A percentile compares a stretch with the other conserved stretches of the same genome.
Evolutionary conservation across 2,113 vertebrate genomes (phyloP).

Genomic region (Mustelus asterias): DNA sequence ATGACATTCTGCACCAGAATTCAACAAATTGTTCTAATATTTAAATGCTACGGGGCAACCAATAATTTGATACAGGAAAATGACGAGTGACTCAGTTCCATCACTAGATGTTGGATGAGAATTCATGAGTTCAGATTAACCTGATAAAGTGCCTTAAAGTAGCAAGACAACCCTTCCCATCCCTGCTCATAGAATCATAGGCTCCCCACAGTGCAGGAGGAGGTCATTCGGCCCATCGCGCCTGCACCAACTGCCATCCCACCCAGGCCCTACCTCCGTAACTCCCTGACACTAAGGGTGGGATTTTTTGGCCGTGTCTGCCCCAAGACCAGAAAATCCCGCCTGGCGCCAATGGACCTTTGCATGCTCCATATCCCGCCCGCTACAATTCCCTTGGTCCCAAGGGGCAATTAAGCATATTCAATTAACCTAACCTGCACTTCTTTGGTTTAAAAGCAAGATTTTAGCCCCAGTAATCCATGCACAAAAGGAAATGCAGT

Average conservation of each 20-base stretch:
- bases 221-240: too few species aligned
- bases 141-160: neutral
- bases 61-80: neutral
- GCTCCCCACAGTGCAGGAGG: too few species aligned
- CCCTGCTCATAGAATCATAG: neutral
- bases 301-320: too few species aligned
- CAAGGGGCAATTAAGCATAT: too few species aligned
- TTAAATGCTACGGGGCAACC: constrained; percentile 43
- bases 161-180: neutral
- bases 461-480: neutral
- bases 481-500: neutral
- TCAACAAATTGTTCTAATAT: constrained; percentile 43
- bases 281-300: too few species aligned
- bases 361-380: too few species aligned
- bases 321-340: too few species aligned
- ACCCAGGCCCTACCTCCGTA: too few species aligned
- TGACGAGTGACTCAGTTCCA: neutral
- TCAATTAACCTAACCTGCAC: too few species aligned
- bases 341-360: too few species aligned
- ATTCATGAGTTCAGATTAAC: neutral
- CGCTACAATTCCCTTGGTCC: too few species aligned
- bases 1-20: constrained; percentile 42
- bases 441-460: neutral
- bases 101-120: neutral
- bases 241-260: too few species aligned